phyloP scores from a whole-genome alignment of 2,888 invertebrate genomes.

The Bombylius discolor region DNA sequence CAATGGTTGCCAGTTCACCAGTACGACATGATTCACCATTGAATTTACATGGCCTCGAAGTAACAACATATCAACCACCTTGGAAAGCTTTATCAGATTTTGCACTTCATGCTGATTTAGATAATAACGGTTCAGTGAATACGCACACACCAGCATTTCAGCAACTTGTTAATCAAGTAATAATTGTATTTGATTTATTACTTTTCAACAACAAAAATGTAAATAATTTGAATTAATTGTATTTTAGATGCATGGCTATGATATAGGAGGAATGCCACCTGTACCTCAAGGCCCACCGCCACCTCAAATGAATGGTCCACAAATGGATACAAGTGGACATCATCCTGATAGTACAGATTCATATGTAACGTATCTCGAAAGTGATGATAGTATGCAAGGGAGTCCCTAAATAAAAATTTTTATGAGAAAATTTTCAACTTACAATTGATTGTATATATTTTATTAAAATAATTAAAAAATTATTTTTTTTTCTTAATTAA shows the following conservation, averaged over 20 bases:
- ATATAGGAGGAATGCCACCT: constrained; percentile 48
- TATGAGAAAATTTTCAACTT: too few species aligned
- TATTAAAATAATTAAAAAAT: too few species aligned
- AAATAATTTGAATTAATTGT: constrained; percentile 1
- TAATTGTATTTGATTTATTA: constrained; percentile 12
- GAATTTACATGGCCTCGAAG: constrained; percentile 76
- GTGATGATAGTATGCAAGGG: constrained; percentile 66
- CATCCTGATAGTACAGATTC: constrained; percentile 74
- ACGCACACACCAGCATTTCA: constrained; percentile 86
- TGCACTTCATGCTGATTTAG: constrained; percentile 87
- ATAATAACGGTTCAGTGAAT: constrained; percentile 57
- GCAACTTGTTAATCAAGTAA: constrained; percentile 89
- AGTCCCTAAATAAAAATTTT: constrained; percentile 46
- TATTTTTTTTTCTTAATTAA: too few species aligned
- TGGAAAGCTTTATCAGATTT: constrained; percentile 96
- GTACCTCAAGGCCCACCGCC: constrained; percentile 43
- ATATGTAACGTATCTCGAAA: constrained; percentile 85
- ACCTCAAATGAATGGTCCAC: constrained; percentile 45
- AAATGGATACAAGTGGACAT: constrained; percentile 43
- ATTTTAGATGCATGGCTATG: constrained; percentile 82
- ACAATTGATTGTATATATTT: too few species aligned
- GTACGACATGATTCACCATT: constrained; percentile 80
- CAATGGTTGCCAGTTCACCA: constrained; percentile 93
- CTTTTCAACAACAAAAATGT: not conserved
- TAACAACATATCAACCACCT: constrained; percentile 84